A percentile compares a stretch with the other conserved stretches of the same genome.
phyloP scores from a whole-genome alignment of 2,113 vertebrate species.

The Ranitomeya variabilis region DNA sequence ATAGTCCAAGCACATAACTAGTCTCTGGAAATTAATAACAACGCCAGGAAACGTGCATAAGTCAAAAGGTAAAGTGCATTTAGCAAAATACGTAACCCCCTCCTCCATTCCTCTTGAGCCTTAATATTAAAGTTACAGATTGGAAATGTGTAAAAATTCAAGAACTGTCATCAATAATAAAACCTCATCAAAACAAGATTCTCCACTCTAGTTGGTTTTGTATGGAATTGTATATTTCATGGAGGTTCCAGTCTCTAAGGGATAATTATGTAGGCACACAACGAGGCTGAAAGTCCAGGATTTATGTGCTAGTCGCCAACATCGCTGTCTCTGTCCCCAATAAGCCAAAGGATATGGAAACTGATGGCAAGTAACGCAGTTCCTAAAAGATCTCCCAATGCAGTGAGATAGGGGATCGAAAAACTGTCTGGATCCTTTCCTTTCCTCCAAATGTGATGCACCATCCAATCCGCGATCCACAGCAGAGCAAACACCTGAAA shows the following conservation, averaged over 20 bases:
- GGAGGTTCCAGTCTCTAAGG: background rate
- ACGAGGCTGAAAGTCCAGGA: background rate
- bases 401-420: constrained; percentile 95
- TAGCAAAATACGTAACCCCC: background rate
- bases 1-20: background rate
- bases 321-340: constrained; percentile 93
- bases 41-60: constrained; percentile 9
- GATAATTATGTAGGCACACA: background rate
- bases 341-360: constrained; percentile 95
- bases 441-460: constrained; percentile 92
- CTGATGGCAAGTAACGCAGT: constrained; percentile 89
- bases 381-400: constrained; percentile 91
- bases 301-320: constrained; percentile 82
- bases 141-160: constrained; percentile 22
- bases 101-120: background rate
- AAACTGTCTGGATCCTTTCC: constrained; percentile 97
- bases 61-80: constrained; percentile 19
- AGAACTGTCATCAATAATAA: background rate
- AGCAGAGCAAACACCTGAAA: constrained; percentile 86
- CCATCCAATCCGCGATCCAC: constrained; percentile 96
- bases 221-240: background rate
- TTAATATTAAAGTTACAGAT: background rate
- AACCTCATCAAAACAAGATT: background rate
- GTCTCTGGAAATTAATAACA: background rate
- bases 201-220: background rate